phyloP scores from a whole-genome alignment of 1,140 invertebrate species.

The Drosophila virilis region DNA sequence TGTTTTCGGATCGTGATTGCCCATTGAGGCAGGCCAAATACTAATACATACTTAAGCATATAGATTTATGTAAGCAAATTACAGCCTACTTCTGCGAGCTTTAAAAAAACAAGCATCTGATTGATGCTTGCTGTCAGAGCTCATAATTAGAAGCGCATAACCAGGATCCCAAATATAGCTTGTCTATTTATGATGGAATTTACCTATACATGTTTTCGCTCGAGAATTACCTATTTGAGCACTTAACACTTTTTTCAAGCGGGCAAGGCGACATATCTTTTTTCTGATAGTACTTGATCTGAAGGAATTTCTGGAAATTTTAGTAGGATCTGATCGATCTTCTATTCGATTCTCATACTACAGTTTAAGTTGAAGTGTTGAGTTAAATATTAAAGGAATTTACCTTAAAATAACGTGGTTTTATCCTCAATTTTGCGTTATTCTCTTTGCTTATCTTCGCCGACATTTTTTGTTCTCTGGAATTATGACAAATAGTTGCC shows the following conservation, averaged over 20 bases:
- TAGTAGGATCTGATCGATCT: no score
- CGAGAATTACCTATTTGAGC: neutral
- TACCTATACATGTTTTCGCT: neutral
- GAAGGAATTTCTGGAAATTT: no score
- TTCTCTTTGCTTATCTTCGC: neutral
- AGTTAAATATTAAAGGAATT: neutral
- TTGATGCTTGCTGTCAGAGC: slow-evolving; percentile 30
- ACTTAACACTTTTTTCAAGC: no score
- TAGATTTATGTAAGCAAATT: slow-evolving; percentile 2
- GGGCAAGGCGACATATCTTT: no score
- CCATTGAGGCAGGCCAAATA: slow-evolving; percentile 7
- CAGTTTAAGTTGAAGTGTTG: no score
- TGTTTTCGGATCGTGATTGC: slow-evolving; percentile 37
- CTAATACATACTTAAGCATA: slow-evolving; percentile 2
- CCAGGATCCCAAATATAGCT: slow-evolving; percentile 14
- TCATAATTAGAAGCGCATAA: slow-evolving; percentile 17
- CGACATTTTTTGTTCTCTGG: slow-evolving; percentile 1
- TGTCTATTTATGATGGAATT: neutral
- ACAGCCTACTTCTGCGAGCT: slow-evolving; percentile 24
- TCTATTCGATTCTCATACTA: no score
- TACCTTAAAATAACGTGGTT: neutral
- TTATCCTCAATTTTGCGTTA: neutral
- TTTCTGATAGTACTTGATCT: no score
- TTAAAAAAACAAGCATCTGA: slow-evolving; percentile 15
- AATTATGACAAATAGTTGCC: slow-evolving; percentile 48